Evolutionary conservation across 2,888 invertebrate genomes (phyloP).

Genomic region (Drosophila multiciliata): DNA sequence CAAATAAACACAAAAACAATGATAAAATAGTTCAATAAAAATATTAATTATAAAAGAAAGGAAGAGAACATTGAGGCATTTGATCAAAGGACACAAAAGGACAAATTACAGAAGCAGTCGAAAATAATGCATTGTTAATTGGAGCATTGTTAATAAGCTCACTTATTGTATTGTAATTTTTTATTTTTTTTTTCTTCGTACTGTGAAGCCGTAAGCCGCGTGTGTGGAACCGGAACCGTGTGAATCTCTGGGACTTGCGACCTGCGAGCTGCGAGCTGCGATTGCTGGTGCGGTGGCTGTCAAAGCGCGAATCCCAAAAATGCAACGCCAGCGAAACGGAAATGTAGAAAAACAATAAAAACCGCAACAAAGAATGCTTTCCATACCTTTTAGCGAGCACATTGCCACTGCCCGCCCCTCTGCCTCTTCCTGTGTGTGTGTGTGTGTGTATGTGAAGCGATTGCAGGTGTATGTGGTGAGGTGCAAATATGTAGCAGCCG

Average conservation of each 20-base stretch:
- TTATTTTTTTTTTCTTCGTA: not conserved
- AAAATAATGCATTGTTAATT: constrained; percentile 54
- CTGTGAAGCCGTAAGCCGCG: constrained; percentile 1
- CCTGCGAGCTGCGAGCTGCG: constrained; percentile 7
- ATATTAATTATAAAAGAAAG: not conserved
- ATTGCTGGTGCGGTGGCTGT: constrained; percentile 40
- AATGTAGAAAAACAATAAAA: constrained; percentile 76
- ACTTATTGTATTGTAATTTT: not conserved
- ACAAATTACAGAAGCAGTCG: constrained; percentile 6
- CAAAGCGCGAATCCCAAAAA: constrained; percentile 75
- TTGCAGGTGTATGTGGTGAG: constrained; percentile 51
- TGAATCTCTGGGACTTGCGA: constrained; percentile 6
- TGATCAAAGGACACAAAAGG: constrained; percentile 28
- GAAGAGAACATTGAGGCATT: constrained; percentile 7
- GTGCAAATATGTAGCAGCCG: constrained; percentile 77
- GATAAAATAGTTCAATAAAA: not conserved
- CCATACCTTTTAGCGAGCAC: constrained; percentile 65
- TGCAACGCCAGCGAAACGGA: constrained; percentile 68
- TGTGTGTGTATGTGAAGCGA: constrained; percentile 7
- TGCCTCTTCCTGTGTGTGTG: not conserved
- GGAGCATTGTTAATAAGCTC: constrained; percentile 30
- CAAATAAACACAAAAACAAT: not conserved
- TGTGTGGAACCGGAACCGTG: not conserved
- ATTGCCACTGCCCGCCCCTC: constrained; percentile 13
- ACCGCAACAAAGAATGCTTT: constrained; percentile 76